phyloP scores from a whole-genome alignment of 2,797 vertebrate species.

The Psittacula echo region DNA sequence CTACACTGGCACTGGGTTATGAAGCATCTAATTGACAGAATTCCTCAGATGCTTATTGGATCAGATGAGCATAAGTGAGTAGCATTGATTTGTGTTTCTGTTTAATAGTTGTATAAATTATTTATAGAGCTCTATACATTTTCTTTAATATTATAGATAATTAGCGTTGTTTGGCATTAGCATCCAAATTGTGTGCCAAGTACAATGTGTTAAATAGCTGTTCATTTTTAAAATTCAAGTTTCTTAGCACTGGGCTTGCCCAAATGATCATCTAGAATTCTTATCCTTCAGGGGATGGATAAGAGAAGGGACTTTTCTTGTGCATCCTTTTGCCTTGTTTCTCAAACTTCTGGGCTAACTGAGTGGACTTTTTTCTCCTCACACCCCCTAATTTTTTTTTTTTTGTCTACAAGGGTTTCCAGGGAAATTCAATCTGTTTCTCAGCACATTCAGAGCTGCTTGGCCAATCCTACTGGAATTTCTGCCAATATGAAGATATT shows the following conservation, averaged over 20 bases:
- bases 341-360: not conserved
- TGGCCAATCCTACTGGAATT: conserved; percentile 80
- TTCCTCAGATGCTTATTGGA: conserved; percentile 86
- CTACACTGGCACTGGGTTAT: conserved; percentile 98
- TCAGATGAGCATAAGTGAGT: conserved; percentile 85
- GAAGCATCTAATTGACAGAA: conserved; percentile 86
- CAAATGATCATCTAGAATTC: not conserved
- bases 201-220: not conserved
- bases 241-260: not conserved
- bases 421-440: conserved; percentile 89
- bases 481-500: conserved; percentile 86
- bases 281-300: not conserved
- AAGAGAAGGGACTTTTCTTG: not conserved
- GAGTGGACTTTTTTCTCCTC: not conserved
- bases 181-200: not conserved
- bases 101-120: not conserved
- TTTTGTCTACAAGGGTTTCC: conserved; percentile 76
- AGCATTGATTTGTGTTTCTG: not conserved
- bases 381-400: not conserved
- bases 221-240: not conserved
- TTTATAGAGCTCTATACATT: not conserved
- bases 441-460: conserved; percentile 87
- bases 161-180: not conserved
- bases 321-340: not conserved
- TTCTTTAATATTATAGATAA: not conserved